phyloP scores from a whole-genome alignment of 2,797 vertebrate genomes.

The Hoplostethus atlanticus region DNA sequence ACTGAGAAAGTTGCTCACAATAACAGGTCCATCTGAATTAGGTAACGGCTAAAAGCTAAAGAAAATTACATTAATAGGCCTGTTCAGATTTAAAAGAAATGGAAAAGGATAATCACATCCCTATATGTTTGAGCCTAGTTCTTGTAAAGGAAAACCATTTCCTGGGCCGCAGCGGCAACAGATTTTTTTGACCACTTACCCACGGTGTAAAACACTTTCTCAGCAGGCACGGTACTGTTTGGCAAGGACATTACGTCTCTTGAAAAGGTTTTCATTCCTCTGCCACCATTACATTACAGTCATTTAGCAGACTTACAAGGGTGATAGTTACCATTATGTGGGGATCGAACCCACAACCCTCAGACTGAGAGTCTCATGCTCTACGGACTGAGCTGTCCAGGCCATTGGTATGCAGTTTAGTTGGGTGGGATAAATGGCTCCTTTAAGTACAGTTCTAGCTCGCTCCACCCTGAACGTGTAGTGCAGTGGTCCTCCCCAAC shows the following conservation, averaged over 20 bases:
- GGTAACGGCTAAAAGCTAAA: no score
- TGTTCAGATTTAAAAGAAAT: no score
- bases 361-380: no score
- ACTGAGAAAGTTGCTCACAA: no score
- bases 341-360: no score
- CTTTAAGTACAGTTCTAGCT: slow-evolving; percentile 20
- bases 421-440: slow-evolving; percentile 9
- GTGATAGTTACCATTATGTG: no score
- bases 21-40: no score
- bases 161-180: slow-evolving; percentile 31
- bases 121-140: neutral
- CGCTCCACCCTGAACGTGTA: slow-evolving; percentile 5
- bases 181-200: slow-evolving; percentile 39
- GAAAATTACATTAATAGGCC: no score
- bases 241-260: slow-evolving; percentile 44
- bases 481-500: neutral
- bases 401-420: slow-evolving; percentile 20
- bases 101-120: no score
- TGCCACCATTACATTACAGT: no score
- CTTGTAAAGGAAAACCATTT: slow-evolving; percentile 31
- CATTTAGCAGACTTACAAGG: no score
- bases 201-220: slow-evolving; percentile 42
- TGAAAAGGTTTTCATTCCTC: slow-evolving; percentile 24
- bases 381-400: no score
- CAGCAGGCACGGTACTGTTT: slow-evolving; percentile 18